Evolutionary conservation across 2,888 invertebrate genomes (phyloP).

Genomic region (Seira ritae): DNA sequence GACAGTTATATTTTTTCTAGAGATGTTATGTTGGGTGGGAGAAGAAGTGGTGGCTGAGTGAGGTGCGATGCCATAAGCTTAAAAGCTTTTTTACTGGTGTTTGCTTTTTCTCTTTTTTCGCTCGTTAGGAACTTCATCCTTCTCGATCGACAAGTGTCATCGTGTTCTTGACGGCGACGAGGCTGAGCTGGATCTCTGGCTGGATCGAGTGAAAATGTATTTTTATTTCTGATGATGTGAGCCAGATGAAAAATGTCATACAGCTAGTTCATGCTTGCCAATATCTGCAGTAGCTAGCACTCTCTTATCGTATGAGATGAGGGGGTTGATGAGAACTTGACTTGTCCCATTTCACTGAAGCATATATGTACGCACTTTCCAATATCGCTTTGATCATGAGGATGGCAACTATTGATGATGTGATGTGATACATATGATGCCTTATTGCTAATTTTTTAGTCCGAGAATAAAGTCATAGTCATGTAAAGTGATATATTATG

Average conservation of each 20-base stretch:
- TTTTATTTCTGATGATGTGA: conserved; percentile 9
- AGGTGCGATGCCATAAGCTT: conserved; percentile 24
- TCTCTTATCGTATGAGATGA: not conserved
- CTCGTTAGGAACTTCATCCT: conserved; percentile 19
- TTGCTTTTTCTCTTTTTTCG: conserved; percentile 21
- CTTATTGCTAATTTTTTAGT: conserved; percentile 4
- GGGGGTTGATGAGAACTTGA: conserved; percentile 6
- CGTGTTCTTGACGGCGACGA: not conserved
- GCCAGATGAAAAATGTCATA: conserved; percentile 11
- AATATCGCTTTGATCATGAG: conserved; percentile 14
- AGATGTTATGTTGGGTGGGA: not conserved
- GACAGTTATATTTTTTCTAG: not conserved
- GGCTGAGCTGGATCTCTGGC: no score
- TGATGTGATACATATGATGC: conserved; percentile 4
- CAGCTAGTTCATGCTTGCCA: not conserved
- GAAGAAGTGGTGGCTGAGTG: not conserved
- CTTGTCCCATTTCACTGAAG: conserved; percentile 3
- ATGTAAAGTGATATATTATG: not conserved
- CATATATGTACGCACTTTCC: not conserved
- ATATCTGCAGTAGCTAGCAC: no score
- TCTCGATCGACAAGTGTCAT: conserved; percentile 21
- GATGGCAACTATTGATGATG: conserved; percentile 13
- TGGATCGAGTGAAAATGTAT: not conserved
- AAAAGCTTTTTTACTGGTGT: conserved; percentile 46
- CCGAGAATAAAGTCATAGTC: not conserved